Conservation (phyloP, 2,888 invertebrate genomes). For the Eupsilia transversa region DNA sequence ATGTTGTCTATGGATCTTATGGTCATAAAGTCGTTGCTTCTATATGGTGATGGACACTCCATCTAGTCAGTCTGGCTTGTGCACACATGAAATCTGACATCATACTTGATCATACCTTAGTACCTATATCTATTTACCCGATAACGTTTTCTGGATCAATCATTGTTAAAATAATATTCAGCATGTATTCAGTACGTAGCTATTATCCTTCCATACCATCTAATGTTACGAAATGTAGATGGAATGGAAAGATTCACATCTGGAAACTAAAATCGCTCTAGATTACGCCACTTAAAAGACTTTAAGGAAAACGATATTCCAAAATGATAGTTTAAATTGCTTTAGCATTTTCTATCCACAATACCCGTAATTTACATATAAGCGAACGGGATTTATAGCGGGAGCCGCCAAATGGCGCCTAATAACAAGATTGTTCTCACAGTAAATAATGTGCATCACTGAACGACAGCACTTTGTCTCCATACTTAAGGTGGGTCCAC, state of each 20-base stretch:
- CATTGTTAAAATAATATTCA: too few species aligned
- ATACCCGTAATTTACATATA: conserved; percentile 60
- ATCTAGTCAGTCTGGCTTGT: too few species aligned
- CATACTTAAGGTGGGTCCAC: conserved; percentile 32
- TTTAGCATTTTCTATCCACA: conserved; percentile 55
- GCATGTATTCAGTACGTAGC: too few species aligned
- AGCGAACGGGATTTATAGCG: conserved; percentile 67
- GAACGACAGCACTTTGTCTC: conserved; percentile 66
- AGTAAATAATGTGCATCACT: conserved; percentile 71
- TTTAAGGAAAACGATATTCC: conserved; percentile 48
- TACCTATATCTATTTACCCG: too few species aligned
- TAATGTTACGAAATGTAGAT: too few species aligned
- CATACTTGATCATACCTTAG: too few species aligned
- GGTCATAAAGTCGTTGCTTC: too few species aligned
- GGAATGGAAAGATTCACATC: conserved; percentile 2
- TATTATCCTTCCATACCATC: too few species aligned
- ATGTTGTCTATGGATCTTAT: too few species aligned
- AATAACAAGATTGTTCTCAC: conserved; percentile 74
- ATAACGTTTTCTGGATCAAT: too few species aligned
- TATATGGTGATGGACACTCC: too few species aligned
- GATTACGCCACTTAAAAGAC: conserved; percentile 21
- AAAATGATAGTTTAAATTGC: conserved; percentile 56
- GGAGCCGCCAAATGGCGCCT: conserved; percentile 62
- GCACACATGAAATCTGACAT: too few species aligned
- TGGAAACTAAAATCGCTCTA: background rate